phyloP scores from a whole-genome alignment of 1,140 invertebrate species.

The Melanaphis sacchari region DNA sequence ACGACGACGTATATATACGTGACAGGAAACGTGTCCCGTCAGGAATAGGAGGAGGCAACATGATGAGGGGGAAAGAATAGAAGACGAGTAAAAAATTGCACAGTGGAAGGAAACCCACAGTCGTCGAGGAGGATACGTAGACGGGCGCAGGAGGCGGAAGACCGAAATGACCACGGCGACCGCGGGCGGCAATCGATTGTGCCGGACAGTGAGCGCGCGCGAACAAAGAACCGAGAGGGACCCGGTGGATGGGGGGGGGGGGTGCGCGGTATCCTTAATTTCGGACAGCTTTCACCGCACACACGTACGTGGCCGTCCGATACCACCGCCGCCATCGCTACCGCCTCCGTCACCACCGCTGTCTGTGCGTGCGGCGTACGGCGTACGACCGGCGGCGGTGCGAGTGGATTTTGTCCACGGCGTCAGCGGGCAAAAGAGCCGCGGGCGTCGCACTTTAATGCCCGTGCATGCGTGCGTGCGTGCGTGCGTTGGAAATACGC shows the following conservation, averaged over 20 bases:
- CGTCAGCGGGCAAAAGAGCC: constrained; percentile 29
- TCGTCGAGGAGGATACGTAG: not conserved
- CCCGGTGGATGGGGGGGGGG: too few relatives aligned
- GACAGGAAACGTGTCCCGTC: constrained; percentile 1
- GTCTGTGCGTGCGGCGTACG: not conserved
- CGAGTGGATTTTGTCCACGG: constrained; percentile 26
- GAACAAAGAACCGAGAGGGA: constrained; percentile 48
- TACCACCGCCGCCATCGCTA: not conserved
- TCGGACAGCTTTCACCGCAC: constrained; percentile 43
- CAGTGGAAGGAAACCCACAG: not conserved
- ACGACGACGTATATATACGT: not conserved
- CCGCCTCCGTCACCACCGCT: not conserved
- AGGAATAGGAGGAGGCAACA: not conserved
- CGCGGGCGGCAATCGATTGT: constrained; percentile 50
- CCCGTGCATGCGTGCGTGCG: constrained; percentile 11
- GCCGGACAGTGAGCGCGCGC: constrained; percentile 37
- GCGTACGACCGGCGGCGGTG: too few relatives aligned
- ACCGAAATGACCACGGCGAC: constrained; percentile 35
- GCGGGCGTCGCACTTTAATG: constrained; percentile 40
- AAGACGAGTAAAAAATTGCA: constrained; percentile 8
- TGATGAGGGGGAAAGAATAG: not conserved
- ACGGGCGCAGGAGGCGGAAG: not conserved
- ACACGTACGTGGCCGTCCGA: not conserved
- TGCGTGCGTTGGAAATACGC: constrained; percentile 34
- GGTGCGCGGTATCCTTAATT: constrained; percentile 34